Evolutionary conservation across 2,113 vertebrate species (phyloP).

Genomic region (Malurus melanocephalus): DNA sequence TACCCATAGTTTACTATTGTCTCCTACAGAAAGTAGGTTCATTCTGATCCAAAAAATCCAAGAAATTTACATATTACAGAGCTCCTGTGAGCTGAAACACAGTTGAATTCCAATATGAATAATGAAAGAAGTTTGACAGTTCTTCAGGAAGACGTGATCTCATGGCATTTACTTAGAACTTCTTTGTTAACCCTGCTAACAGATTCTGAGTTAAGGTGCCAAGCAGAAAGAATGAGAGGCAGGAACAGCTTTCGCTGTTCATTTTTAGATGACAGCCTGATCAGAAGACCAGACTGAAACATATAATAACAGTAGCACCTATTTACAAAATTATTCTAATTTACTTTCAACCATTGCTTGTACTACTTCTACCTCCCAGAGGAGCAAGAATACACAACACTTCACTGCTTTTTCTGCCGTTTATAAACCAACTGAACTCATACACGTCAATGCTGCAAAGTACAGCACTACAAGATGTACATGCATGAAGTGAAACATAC

Average conservation of each 20-base stretch:
- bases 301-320: not conserved
- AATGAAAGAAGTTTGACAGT: not conserved
- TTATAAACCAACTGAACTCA: not conserved
- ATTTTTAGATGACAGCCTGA: not conserved
- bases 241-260: not conserved
- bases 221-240: not conserved
- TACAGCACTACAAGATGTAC: not conserved
- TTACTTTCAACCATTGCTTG: not conserved
- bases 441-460: accelerated
- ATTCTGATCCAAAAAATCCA: not conserved
- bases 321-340: not conserved
- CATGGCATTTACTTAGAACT: not conserved
- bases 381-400: not conserved
- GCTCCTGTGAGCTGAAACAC: not conserved
- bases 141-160: not conserved
- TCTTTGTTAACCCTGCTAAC: not conserved
- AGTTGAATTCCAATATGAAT: not conserved
- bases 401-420: not conserved
- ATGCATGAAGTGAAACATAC: accelerated
- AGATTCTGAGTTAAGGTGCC: not conserved
- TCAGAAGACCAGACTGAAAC: not conserved
- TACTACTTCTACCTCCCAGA: not conserved
- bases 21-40: not conserved
- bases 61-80: not conserved
- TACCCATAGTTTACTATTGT: not conserved